Percentiles rank a stretch among this genome's conserved stretches.
Conservation (phyloP, 2,797 vertebrate genomes). For the Betta splendens region DNA sequence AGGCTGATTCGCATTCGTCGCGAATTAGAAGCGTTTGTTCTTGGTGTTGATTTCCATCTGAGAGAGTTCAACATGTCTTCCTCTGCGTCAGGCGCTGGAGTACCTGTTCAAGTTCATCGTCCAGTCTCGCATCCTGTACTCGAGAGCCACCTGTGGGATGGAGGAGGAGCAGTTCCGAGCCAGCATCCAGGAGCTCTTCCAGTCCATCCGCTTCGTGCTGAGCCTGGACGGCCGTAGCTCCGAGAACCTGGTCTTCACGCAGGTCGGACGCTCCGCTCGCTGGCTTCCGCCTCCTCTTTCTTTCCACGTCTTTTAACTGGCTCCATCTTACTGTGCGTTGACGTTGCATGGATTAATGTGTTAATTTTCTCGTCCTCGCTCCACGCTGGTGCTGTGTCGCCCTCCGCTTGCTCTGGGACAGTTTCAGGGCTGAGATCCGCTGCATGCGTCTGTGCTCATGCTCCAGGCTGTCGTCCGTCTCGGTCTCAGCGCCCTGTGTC, state of each 20-base stretch:
- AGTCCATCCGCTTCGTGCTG: conserved; percentile 98
- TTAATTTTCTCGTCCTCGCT: conserved; percentile 32
- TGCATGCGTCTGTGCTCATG: conserved; percentile 83
- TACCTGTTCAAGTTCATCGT: conserved; percentile 99
- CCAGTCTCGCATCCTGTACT: conserved; percentile 98
- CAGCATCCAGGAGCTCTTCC: conserved; percentile 98
- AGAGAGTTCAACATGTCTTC: not conserved
- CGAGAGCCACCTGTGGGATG: conserved; percentile 97
- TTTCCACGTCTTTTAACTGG: conserved; percentile 19
- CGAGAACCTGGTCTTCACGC: conserved; percentile 97
- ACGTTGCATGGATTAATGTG: conserved; percentile 18
- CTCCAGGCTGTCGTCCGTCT: conserved; percentile 77
- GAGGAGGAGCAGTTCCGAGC: conserved; percentile 96
- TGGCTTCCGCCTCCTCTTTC: not conserved
- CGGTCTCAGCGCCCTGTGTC: conserved; percentile 80
- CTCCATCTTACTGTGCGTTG: conserved; percentile 37
- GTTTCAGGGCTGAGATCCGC: conserved; percentile 82
- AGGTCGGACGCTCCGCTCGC: conserved; percentile 82
- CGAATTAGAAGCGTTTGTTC: conserved; percentile 28
- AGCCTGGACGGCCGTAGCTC: conserved; percentile 98
- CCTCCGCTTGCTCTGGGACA: conserved; percentile 84
- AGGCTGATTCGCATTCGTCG: no score
- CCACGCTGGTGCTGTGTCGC: conserved; percentile 52
- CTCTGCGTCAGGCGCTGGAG: conserved; percentile 90
- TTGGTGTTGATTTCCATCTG: conserved; percentile 38